phyloP scores from a whole-genome alignment of 2,113 vertebrate species.

The Thamnophis sirtalis region DNA sequence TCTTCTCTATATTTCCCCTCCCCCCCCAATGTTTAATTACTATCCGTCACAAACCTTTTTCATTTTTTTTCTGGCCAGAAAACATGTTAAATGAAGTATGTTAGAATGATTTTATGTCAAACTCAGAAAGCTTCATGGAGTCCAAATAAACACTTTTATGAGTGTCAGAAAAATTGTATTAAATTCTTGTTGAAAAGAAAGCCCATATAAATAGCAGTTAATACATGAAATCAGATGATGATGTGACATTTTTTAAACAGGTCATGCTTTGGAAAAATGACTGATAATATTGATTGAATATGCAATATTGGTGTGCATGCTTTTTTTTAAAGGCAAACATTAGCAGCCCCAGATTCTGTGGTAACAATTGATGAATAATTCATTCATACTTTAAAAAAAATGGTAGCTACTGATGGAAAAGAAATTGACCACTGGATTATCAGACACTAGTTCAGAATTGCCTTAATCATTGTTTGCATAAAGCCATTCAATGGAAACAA shows the following conservation, averaged over 20 bases:
- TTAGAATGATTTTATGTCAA: conserved; percentile 71
- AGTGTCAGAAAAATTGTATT: conserved; percentile 27
- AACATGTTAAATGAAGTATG: conserved; percentile 72
- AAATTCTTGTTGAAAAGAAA: conserved; percentile 17
- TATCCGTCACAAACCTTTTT: conserved; percentile 42
- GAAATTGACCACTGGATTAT: neutral
- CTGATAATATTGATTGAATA: neutral
- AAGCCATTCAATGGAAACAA: neutral
- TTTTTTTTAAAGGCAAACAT: neutral
- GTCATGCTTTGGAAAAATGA: neutral
- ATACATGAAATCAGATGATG: conserved; percentile 15
- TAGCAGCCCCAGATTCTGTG: neutral
- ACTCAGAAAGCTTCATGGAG: conserved; percentile 54
- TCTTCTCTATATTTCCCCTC: conserved; percentile 23
- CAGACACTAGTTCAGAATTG: neutral
- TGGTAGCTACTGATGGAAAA: neutral
- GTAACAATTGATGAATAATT: neutral
- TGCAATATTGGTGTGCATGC: neutral
- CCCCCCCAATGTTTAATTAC: conserved; percentile 42
- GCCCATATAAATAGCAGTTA: neutral
- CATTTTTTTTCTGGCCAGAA: conserved; percentile 51
- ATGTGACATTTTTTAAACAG: neutral
- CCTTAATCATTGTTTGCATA: neutral
- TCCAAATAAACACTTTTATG: conserved; percentile 46
- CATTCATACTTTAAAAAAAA: neutral